Percentiles rank a stretch among this genome's conserved stretches.
Evolutionary conservation across 2,113 vertebrate species (phyloP).

Genomic region (Daphoenositta chrysoptera): DNA sequence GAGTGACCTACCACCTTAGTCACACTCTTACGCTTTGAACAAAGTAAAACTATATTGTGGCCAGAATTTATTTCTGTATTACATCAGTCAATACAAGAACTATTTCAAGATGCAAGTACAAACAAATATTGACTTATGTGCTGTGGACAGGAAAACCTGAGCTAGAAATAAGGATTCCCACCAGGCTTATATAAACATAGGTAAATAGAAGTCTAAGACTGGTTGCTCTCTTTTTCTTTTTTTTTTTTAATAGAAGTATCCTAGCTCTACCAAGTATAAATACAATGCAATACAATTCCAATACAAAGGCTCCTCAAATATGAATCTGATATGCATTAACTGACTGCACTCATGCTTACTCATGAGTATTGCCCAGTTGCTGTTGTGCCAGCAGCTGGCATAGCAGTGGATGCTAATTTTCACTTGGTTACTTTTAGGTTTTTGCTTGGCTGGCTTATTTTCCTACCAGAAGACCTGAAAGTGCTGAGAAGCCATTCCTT

Average conservation of each 20-base stretch:
- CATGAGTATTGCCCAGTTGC: background rate
- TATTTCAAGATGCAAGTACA: slow-evolving; percentile 60
- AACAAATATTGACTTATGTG: slow-evolving; percentile 61
- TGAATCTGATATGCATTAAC: background rate
- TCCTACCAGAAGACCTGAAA: slow-evolving; percentile 30
- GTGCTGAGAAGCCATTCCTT: slow-evolving; percentile 30
- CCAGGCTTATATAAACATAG: slow-evolving; percentile 29
- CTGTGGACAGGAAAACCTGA: slow-evolving; percentile 50
- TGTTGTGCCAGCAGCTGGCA: background rate
- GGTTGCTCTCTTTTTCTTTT: background rate
- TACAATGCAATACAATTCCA: slow-evolving; percentile 33
- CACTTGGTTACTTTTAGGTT: background rate
- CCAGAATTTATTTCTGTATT: slow-evolving; percentile 19
- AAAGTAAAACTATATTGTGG: slow-evolving; percentile 25
- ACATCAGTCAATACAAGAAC: slow-evolving; percentile 47
- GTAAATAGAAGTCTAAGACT: slow-evolving; percentile 28
- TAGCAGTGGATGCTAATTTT: slow-evolving; percentile 18
- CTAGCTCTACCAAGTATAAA: slow-evolving; percentile 40
- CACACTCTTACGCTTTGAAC: background rate
- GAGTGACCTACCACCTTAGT: background rate
- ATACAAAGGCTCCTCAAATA: slow-evolving; percentile 53
- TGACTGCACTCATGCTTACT: background rate
- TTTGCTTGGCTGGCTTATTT: slow-evolving; percentile 9
- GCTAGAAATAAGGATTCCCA: slow-evolving; percentile 54
- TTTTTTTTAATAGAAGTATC: slow-evolving; percentile 8